Percentiles rank a stretch among this genome's conserved stretches.
phyloP scores from a whole-genome alignment of 2,888 invertebrate species.

The Drosophila subquinaria region DNA sequence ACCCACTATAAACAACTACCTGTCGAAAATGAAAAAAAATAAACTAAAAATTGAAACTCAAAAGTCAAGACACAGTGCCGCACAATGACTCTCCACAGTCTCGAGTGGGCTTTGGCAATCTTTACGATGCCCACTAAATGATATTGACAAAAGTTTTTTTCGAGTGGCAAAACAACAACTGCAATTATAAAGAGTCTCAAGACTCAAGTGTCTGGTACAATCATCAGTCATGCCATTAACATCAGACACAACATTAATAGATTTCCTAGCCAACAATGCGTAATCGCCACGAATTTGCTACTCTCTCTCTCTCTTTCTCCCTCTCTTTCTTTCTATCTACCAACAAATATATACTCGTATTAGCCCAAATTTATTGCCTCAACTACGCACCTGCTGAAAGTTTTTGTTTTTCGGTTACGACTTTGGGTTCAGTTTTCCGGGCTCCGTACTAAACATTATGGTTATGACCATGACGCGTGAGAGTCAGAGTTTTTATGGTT shows the following conservation, averaged over 20 bases:
- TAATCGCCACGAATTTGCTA: slow-evolving; percentile 52
- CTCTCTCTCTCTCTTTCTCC: slow-evolving; percentile 12
- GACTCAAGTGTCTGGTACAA: slow-evolving; percentile 73
- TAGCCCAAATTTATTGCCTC: slow-evolving; percentile 44
- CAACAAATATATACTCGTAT: slow-evolving; percentile 10
- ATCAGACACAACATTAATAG: slow-evolving; percentile 57
- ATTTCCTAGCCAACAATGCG: slow-evolving; percentile 61
- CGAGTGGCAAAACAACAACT: slow-evolving; percentile 62
- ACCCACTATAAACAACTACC: slow-evolving; percentile 29
- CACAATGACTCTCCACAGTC: slow-evolving; percentile 75
- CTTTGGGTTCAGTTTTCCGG: slow-evolving; percentile 5
- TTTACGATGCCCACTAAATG: slow-evolving; percentile 81
- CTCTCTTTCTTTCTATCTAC: background rate
- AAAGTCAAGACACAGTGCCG: slow-evolving; percentile 48
- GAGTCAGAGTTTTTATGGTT: slow-evolving; percentile 37
- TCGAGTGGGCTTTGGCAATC: slow-evolving; percentile 80
- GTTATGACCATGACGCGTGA: slow-evolving; percentile 51
- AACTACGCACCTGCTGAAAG: slow-evolving; percentile 26
- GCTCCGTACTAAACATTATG: slow-evolving; percentile 53
- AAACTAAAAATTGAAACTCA: slow-evolving; percentile 48
- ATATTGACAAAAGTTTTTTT: slow-evolving; percentile 79
- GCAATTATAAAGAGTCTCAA: slow-evolving; percentile 52
- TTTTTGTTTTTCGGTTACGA: background rate
- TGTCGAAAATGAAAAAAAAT: slow-evolving; percentile 29
- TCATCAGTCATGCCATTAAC: slow-evolving; percentile 68